A percentile compares a stretch with the other conserved stretches of the same genome.
phyloP scores from a whole-genome alignment of 2,113 vertebrate genomes.

The Ctenomys sociabilis region DNA sequence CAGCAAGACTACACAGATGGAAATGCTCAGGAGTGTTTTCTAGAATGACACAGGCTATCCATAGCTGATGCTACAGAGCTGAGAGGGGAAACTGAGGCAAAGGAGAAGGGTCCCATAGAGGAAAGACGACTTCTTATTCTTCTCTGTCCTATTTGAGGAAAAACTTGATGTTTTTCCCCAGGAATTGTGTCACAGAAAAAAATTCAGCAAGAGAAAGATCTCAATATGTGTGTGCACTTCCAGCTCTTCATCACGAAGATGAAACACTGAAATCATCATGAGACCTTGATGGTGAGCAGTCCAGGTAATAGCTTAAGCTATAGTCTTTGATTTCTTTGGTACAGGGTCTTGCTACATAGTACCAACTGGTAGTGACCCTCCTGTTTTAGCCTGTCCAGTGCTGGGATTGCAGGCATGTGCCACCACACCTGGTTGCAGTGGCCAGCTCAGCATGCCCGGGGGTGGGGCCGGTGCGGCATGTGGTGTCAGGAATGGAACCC shows the following conservation, averaged over 20 bases:
- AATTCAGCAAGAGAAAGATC: constrained; percentile 29
- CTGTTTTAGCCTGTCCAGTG: too few relatives aligned
- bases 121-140: too few relatives aligned
- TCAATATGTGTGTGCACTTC: neutral
- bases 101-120: neutral
- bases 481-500: too few relatives aligned
- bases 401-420: too few relatives aligned
- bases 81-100: neutral
- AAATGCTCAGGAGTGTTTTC: neutral
- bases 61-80: neutral
- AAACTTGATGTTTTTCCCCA: neutral
- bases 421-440: too few relatives aligned
- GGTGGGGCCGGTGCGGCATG: too few relatives aligned
- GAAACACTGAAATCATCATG: neutral
- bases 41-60: neutral
- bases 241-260: neutral
- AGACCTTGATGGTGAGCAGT: constrained; percentile 42
- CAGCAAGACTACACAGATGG: neutral
- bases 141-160: neutral
- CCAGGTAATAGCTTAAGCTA: neutral
- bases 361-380: too few relatives aligned
- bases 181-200: neutral
- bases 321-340: neutral
- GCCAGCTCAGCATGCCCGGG: too few relatives aligned
- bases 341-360: too few relatives aligned